Conservation (phyloP, 2,113 vertebrate species). For the Caranx ignobilis region DNA sequence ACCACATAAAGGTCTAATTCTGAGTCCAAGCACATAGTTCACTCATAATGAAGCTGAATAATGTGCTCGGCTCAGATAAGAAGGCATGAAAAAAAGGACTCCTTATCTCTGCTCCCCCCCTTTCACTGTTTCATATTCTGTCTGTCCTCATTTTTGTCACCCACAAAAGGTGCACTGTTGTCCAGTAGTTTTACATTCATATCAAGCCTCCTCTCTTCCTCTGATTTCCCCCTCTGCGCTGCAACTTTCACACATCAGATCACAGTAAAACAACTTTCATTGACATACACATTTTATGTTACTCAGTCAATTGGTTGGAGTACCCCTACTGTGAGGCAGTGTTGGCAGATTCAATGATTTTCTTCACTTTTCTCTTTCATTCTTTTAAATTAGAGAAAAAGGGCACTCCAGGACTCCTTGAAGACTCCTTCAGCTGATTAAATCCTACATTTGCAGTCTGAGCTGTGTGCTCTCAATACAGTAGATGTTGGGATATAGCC, state of each 20-base stretch:
- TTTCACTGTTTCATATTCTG: slow-evolving; percentile 11
- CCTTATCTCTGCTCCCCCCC: neutral
- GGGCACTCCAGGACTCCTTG: slow-evolving; percentile 16
- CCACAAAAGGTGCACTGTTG: slow-evolving; percentile 6
- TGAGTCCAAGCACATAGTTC: slow-evolving; percentile 50
- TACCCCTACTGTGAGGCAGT: neutral
- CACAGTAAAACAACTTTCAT: slow-evolving; percentile 2
- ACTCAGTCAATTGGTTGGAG: slow-evolving; percentile 22
- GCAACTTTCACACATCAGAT: no score
- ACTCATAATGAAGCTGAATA: slow-evolving; percentile 62
- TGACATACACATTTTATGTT: neutral
- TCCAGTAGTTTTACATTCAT: slow-evolving; percentile 4
- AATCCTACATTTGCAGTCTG: slow-evolving; percentile 51
- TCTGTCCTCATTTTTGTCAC: slow-evolving; percentile 25
- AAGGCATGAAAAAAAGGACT: slow-evolving; percentile 30
- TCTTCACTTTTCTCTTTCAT: slow-evolving; percentile 36
- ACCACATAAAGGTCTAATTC: slow-evolving; percentile 46
- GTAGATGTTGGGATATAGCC: slow-evolving; percentile 21
- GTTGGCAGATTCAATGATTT: slow-evolving; percentile 21
- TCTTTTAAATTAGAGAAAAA: slow-evolving; percentile 19
- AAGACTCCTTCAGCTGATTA: slow-evolving; percentile 46
- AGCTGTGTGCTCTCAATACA: slow-evolving; percentile 25
- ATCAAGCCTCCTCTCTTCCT: neutral
- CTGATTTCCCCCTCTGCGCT: neutral
- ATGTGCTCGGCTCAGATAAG: slow-evolving; percentile 38